A percentile compares a stretch with the other conserved stretches of the same genome.
Evolutionary conservation across 92 coral and sea anemone species (phyloP).

Genomic region (Zoanthus sociatus): DNA sequence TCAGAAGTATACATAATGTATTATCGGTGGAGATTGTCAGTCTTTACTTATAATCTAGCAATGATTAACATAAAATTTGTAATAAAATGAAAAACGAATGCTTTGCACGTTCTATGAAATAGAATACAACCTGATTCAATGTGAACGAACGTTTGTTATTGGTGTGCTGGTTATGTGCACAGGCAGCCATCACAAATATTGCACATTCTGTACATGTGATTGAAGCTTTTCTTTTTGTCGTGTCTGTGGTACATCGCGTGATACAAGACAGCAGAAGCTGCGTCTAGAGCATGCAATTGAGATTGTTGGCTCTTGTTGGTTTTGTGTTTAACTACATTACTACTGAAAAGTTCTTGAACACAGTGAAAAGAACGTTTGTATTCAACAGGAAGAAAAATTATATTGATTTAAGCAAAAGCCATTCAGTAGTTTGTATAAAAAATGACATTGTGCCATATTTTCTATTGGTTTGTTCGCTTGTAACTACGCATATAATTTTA

Average conservation of each 20-base stretch:
- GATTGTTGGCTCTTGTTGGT: not conserved
- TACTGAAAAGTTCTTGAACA: not conserved
- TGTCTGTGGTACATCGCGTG: not conserved
- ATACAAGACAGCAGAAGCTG: not conserved
- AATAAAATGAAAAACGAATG: not conserved
- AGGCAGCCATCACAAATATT: not conserved
- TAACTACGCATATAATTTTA: not conserved
- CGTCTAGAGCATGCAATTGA: too few relatives aligned
- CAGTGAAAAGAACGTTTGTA: not conserved
- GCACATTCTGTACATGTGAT: not conserved
- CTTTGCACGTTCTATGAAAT: conserved; percentile 30
- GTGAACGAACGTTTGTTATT: conserved; percentile 40
- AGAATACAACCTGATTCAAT: conserved; percentile 44
- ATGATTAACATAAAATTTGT: not conserved
- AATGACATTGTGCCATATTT: not conserved
- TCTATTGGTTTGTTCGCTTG: not conserved
- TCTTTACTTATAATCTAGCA: too few relatives aligned
- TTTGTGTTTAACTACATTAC: not conserved
- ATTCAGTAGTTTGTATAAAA: not conserved
- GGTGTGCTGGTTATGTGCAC: conserved; percentile 20
- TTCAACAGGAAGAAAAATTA: not conserved
- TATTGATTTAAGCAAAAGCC: not conserved
- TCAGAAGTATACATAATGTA: too few relatives aligned
- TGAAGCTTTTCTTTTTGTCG: not conserved
- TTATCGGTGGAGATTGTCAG: too few relatives aligned